Conservation (phyloP, 2,113 vertebrate species). For the Zootoca vivipara region DNA sequence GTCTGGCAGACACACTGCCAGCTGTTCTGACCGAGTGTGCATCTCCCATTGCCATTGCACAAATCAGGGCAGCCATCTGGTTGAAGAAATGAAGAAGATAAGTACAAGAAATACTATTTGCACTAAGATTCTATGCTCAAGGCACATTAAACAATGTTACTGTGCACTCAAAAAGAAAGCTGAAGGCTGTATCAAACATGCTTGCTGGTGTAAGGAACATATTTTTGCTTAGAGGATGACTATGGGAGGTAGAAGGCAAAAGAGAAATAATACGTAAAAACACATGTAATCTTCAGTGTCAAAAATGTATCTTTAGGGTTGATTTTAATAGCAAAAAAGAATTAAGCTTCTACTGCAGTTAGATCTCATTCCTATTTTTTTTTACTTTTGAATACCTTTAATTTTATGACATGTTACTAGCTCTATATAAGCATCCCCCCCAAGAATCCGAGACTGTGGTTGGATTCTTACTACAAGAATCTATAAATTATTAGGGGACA, state of each 20-base stretch:
- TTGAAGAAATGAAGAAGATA: conserved; percentile 79
- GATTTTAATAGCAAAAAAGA: background rate
- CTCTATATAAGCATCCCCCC: background rate
- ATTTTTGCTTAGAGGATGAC: background rate
- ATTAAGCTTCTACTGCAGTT: background rate
- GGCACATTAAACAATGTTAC: conserved; percentile 59
- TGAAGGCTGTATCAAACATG: background rate
- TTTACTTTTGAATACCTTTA: background rate
- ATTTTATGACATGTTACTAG: background rate
- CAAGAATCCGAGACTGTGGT: background rate
- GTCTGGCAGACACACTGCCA: conserved; percentile 99
- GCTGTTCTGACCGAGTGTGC: conserved; percentile 98
- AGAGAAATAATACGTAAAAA: background rate
- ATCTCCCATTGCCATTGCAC: conserved; percentile 97
- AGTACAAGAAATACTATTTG: conserved; percentile 65
- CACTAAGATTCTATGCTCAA: conserved; percentile 57
- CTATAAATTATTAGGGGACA: background rate
- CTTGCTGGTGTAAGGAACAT: background rate
- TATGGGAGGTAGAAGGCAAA: background rate
- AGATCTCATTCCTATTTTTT: background rate
- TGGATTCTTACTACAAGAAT: background rate
- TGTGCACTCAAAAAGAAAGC: conserved; percentile 71
- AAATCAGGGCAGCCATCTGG: conserved; percentile 98
- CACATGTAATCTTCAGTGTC: background rate
- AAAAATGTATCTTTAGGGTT: background rate